phyloP scores from a whole-genome alignment of 2,797 vertebrate species.

The Epinephelus malabaricus region DNA sequence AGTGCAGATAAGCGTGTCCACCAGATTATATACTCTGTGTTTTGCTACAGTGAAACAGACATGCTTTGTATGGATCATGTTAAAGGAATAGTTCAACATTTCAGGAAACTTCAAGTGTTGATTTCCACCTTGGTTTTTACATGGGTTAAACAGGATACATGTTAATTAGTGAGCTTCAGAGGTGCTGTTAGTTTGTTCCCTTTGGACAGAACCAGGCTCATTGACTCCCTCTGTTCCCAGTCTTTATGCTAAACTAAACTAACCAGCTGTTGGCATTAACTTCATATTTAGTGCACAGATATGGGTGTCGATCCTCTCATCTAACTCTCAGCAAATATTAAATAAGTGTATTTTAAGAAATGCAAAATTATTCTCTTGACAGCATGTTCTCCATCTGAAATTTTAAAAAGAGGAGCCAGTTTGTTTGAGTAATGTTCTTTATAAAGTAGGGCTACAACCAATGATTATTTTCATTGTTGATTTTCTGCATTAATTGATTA shows the following conservation, averaged over 20 bases:
- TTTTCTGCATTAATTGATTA: no score
- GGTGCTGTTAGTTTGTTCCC: background rate
- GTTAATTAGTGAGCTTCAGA: no score
- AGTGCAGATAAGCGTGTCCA: conserved; percentile 36
- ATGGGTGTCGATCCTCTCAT: no score
- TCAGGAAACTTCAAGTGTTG: background rate
- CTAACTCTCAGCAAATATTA: no score
- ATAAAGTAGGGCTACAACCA: no score
- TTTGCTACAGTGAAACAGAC: background rate
- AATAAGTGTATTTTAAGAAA: no score
- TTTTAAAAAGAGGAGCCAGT: background rate
- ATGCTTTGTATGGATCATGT: conserved; percentile 6
- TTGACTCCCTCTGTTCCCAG: background rate
- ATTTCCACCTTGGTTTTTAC: background rate
- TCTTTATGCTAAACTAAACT: background rate
- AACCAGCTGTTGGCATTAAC: background rate
- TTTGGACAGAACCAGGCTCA: background rate
- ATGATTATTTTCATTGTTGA: no score
- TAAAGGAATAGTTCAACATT: background rate
- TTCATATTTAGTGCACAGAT: no score
- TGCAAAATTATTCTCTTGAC: background rate
- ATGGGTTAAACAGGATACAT: no score
- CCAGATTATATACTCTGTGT: conserved; percentile 15
- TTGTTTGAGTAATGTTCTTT: no score
- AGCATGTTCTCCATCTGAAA: background rate